phyloP scores from a whole-genome alignment of 1,140 invertebrate genomes.

The Hermatobates lingyangjiaoensis region DNA sequence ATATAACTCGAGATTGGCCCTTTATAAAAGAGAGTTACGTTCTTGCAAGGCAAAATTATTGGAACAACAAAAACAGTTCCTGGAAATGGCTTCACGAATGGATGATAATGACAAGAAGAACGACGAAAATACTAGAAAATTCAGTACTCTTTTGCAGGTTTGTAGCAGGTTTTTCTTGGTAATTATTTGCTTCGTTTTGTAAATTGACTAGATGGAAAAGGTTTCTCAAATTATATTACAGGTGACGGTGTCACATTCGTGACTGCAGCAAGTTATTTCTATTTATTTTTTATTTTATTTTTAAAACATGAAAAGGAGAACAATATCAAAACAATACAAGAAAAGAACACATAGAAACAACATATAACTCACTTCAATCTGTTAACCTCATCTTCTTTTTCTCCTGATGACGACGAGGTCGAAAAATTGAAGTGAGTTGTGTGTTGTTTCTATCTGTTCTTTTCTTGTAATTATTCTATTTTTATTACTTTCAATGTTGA shows the following conservation, averaged over 20 bases:
- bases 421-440: too few species aligned
- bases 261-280: conserved; percentile 3
- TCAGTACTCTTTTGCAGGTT: conserved; percentile 68
- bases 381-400: too few species aligned
- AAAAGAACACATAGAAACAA: too few species aligned
- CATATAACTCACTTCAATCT: too few species aligned
- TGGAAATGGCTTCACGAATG: conserved; percentile 59
- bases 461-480: too few species aligned
- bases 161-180: conserved; percentile 11
- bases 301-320: background rate
- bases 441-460: too few species aligned
- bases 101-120: conserved; percentile 80
- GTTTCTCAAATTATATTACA: background rate
- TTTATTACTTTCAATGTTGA: too few species aligned
- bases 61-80: conserved; percentile 63
- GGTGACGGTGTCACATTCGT: too few species aligned
- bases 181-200: background rate
- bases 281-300: background rate
- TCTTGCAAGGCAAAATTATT: conserved; percentile 57
- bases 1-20: conserved; percentile 56
- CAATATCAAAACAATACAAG: background rate
- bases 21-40: conserved; percentile 51
- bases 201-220: background rate
- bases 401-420: too few species aligned
- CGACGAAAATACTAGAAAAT: conserved; percentile 69